Percentiles rank a stretch among this genome's conserved stretches.
phyloP scores from a whole-genome alignment of 2,797 vertebrate species.

The Coregonus ussuriensis region DNA sequence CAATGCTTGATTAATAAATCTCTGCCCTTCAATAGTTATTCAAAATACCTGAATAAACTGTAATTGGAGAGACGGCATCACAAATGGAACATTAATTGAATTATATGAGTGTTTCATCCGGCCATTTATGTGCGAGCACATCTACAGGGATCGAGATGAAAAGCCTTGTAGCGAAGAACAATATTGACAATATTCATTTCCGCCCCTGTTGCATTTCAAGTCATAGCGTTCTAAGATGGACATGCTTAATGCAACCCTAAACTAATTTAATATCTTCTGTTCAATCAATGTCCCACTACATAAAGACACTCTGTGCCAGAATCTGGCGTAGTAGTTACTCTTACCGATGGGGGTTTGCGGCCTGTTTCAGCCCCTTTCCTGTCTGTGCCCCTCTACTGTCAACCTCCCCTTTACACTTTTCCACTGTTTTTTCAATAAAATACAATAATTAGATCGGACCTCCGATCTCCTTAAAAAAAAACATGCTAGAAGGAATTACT shows the following conservation, averaged over 20 bases:
- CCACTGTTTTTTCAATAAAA: not conserved
- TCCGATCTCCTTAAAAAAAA: not conserved
- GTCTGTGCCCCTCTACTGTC: not conserved
- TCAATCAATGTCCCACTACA: not conserved
- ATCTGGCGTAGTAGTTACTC: not conserved
- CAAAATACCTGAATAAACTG: slow-evolving; percentile 45
- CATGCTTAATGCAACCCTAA: slow-evolving; percentile 18
- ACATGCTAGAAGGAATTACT: not conserved
- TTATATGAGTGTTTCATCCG: slow-evolving; percentile 30
- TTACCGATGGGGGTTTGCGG: not conserved
- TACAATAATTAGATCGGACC: not conserved
- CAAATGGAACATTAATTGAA: slow-evolving; percentile 45
- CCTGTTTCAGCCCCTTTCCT: not conserved
- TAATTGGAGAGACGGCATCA: slow-evolving; percentile 32
- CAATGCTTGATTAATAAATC: slow-evolving; percentile 45
- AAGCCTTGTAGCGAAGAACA: slow-evolving; percentile 3
- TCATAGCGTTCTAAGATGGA: slow-evolving; percentile 1
- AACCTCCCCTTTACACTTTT: not conserved
- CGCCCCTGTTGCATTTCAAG: slow-evolving; percentile 21
- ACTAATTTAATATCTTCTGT: not conserved
- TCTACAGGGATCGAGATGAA: slow-evolving; percentile 17
- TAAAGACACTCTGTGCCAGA: not conserved
- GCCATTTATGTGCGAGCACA: slow-evolving; percentile 23
- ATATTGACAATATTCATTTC: slow-evolving; percentile 28
- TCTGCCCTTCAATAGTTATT: slow-evolving; percentile 33